Evolutionary conservation across 1,140 invertebrate genomes (phyloP).

Genomic region (Calliopsis andreniformis): DNA sequence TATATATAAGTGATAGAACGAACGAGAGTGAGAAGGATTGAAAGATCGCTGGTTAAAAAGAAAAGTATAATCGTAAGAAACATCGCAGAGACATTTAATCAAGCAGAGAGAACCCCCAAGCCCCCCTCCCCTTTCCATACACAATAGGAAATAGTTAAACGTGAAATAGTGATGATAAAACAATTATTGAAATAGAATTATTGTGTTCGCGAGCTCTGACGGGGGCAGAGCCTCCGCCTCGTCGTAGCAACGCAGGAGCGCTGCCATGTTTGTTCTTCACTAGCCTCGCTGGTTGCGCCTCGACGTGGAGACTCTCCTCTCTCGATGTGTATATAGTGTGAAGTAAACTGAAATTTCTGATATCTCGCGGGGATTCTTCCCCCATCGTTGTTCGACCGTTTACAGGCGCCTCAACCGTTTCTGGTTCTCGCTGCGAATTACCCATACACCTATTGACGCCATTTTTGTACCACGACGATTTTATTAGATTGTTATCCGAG

Average conservation of each 20-base stretch:
- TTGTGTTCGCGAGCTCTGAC: conserved; percentile 75
- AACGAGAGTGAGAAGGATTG: conserved; percentile 7
- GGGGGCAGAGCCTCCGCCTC: conserved; percentile 11
- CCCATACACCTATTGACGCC: too few relatives aligned
- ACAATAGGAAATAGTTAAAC: conserved; percentile 76
- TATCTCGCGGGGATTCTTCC: conserved; percentile 19
- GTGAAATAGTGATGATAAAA: conserved; percentile 74
- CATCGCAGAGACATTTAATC: conserved; percentile 17
- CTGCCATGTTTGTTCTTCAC: conserved; percentile 4
- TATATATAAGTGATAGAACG: not conserved
- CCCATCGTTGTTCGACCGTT: not conserved
- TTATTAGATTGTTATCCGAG: not conserved
- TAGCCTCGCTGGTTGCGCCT: conserved; percentile 4
- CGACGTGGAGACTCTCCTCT: conserved; percentile 38
- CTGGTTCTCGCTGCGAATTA: not conserved
- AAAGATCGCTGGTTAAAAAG: not conserved
- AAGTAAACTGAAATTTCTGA: conserved; percentile 59
- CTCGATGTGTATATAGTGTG: conserved; percentile 69
- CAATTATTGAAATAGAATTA: conserved; percentile 74
- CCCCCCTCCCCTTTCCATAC: conserved; percentile 50
- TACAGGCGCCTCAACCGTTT: too few relatives aligned
- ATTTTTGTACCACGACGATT: too few relatives aligned
- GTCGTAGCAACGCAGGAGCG: conserved; percentile 7
- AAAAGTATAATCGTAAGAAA: conserved; percentile 15
- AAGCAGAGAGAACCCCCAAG: not conserved